Conservation (phyloP, 1,140 invertebrate species). For the Aphidius ervi region DNA sequence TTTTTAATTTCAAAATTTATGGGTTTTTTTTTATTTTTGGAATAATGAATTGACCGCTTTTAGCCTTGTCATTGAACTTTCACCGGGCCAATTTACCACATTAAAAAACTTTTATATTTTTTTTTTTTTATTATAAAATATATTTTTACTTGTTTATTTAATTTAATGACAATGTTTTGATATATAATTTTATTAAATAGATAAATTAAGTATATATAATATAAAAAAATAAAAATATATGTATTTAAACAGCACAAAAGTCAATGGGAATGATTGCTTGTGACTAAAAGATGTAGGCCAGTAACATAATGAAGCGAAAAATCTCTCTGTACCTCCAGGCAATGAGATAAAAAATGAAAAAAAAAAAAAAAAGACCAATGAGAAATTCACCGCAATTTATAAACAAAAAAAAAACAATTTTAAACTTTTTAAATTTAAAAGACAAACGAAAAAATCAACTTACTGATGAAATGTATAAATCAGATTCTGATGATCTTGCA, state of each 20-base stretch:
- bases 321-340: conserved; percentile 1
- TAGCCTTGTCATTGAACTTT: conserved; percentile 37
- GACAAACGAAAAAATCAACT: not conserved
- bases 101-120: not conserved
- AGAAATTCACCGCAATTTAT: conserved; percentile 3
- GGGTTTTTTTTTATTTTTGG: not conserved
- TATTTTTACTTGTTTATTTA: not conserved
- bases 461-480: conserved; percentile 15
- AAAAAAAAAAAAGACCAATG: conserved; percentile 11
- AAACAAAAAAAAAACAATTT: not conserved
- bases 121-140: not conserved
- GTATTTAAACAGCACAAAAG: conserved; percentile 10
- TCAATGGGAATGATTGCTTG: not conserved
- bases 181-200: not conserved
- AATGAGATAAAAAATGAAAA: conserved; percentile 5
- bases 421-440: not conserved
- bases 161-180: not conserved
- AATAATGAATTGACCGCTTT: conserved; percentile 28
- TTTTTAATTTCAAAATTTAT: not conserved
- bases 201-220: not conserved
- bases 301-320: not conserved
- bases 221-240: not conserved
- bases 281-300: conserved; percentile 19
- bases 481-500: conserved; percentile 35
- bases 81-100: conserved; percentile 17